phyloP scores from a whole-genome alignment of 2,797 vertebrate genomes.

The Coranthus polyacanthus region DNA sequence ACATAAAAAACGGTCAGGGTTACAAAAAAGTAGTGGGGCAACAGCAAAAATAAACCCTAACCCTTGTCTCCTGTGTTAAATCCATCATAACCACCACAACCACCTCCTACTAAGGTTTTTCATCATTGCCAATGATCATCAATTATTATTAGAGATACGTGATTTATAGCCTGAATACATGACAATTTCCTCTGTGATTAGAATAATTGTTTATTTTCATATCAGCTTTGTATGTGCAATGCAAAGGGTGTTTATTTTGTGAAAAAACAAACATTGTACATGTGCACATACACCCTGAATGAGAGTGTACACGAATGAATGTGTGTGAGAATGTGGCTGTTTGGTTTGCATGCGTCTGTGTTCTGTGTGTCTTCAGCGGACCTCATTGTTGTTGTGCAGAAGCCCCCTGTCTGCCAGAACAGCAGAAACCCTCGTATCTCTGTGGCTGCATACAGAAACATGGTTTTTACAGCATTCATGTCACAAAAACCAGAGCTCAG shows the following conservation, averaged over 20 bases:
- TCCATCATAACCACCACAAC: no score
- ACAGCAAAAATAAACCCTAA: no score
- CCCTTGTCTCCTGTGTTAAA: no score
- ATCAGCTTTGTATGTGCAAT: no score
- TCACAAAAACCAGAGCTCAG: slow-evolving; percentile 50
- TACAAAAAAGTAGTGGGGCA: no score
- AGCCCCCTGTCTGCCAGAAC: slow-evolving; percentile 43
- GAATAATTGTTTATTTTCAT: no score
- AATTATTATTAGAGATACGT: no score
- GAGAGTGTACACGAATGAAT: slow-evolving; percentile 26
- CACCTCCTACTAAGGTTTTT: no score
- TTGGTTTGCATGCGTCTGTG: slow-evolving; percentile 41
- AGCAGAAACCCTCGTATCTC: slow-evolving; percentile 58
- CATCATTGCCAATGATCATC: no score
- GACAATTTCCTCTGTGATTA: no score
- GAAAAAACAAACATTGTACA: background rate
- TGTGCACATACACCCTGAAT: background rate
- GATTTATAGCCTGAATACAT: no score
- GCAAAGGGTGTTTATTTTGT: slow-evolving; percentile 10
- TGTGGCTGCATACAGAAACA: slow-evolving; percentile 49
- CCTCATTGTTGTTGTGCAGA: slow-evolving; percentile 46
- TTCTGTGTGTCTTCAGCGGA: slow-evolving; percentile 12
- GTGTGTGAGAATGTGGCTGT: slow-evolving; percentile 30
- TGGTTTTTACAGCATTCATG: slow-evolving; percentile 51
- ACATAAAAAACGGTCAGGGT: no score